Evolutionary conservation across 2,888 invertebrate genomes (phyloP), one percentile per base, ranked within the genome.

Genomic region (Lysandra coridon): DNA sequence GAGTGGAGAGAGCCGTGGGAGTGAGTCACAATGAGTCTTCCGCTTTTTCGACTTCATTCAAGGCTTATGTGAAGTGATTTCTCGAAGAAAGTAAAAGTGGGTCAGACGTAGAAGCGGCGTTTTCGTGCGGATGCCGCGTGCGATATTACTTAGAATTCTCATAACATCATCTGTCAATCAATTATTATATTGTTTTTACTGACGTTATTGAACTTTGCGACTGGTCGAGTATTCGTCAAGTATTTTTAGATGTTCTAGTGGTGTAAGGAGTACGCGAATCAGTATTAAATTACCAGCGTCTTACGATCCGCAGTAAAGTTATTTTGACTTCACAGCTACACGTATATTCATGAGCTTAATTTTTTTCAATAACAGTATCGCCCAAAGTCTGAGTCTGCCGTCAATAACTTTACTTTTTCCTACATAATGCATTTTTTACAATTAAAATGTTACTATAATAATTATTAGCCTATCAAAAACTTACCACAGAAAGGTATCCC

Each of bases 401-500:
- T 44, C 44, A 44, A 44, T 2, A 44, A 12, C 49, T 49, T 49
- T 40, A 40, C 40, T 40, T 40, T 40, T 40, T 40, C 40, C 7
- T 40, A 40, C 6, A 40, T 4, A 40, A 40, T 40, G 40, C 40
- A 40, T 40, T 40, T 40, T 40, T 40, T 40, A 40, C 40, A 40
- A 40, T 6, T 40, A 40, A 40, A 40, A 40, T 1, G 40, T 40
- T 6, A 40, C 40, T 0, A 40, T 40, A 7, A 40, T 23, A 23
- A 23, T 23, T 23, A 40, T 40, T 40, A 40, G 6, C 1, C 40
- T 6, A 40, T 17, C 17, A 57, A 57, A 14, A 73, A 96, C 97
- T 97, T 90, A 98, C 98, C 98, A 91, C 98, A 98, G 91, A 98
- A 98, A 6, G 98, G 98, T 84, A 98, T 97, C 80, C 98, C 98